Evolutionary conservation across 2,888 invertebrate genomes (phyloP).

Genomic region (Neocrepidodera transversa): DNA sequence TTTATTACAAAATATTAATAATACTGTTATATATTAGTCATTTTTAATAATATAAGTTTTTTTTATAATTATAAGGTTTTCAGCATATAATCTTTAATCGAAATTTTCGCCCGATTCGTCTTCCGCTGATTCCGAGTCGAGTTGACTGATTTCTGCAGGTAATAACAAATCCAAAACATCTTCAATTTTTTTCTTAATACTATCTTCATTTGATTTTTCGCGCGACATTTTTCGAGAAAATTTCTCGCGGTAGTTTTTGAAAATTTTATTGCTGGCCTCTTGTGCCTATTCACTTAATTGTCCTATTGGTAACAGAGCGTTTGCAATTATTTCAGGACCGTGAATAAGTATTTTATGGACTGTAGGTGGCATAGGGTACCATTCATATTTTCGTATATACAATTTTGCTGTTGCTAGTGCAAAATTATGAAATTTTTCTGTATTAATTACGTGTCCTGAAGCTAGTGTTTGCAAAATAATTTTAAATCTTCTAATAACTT

Average conservation of each 20-base stretch:
- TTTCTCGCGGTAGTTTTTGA: not conserved
- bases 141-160: too few relatives aligned
- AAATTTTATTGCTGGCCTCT: constrained; percentile 41
- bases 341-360: too few relatives aligned
- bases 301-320: constrained; percentile 38
- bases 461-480: constrained; percentile 29
- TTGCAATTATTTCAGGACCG: constrained; percentile 35
- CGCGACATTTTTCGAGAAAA: constrained; percentile 25
- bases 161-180: too few relatives aligned
- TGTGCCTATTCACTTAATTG: constrained; percentile 41
- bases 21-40: too few relatives aligned
- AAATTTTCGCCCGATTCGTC: too few relatives aligned
- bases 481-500: constrained; percentile 17
- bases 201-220: not conserved
- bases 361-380: constrained; percentile 40
- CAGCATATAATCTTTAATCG: too few relatives aligned
- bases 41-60: too few relatives aligned
- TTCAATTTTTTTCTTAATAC: not conserved
- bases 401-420: constrained; percentile 34
- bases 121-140: too few relatives aligned
- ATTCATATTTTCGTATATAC: constrained; percentile 39
- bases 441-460: constrained; percentile 34
- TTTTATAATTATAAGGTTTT: too few relatives aligned
- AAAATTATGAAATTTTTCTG: constrained; percentile 31
- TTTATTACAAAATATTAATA: too few relatives aligned